Evolutionary conservation across 2,113 vertebrate genomes (phyloP), one percentile per base, ranked within the genome.

Genomic region (Glaucidium brasilianum): DNA sequence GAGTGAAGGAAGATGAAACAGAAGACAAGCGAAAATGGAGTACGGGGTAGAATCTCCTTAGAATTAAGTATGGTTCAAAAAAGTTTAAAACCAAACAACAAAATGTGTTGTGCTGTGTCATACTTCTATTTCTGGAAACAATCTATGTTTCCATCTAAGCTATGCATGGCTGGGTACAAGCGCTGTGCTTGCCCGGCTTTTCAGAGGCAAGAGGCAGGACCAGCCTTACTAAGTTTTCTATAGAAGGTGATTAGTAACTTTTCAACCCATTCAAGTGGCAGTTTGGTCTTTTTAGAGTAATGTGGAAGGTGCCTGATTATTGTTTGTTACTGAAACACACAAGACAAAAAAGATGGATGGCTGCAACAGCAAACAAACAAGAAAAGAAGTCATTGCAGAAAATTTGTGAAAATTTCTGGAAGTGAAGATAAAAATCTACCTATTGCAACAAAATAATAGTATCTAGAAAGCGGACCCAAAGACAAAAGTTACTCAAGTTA

Each of bases 151-250:
- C 75, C 37, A 73, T 13, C 59, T 29, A 66, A 76, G 50, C 63
- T 22, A 3, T 5, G 52, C 25, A 37, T 14, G 1, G 2, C 52
- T 0, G 0, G 43, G 71, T 15, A 32, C 11, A 18, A 52, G 35
- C 66, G 45, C 35, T 39, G 23, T 13, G 19, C 59, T 32, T 64
- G 50, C 49, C 59, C 53, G 90, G 50, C 55, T 87, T 39, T 77
- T 35, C 64, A 89, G 59, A 86, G 50, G 50, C 45, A 75, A 62
- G 35, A 69, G 63, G 81, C 17, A 94, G 39, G 8, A 34, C 32
- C 7, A 4, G 49, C 32, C 49, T 34, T 34, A 39, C 47, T 29
- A 32, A 10, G 43, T 64, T 58, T 53, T 85, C 58, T 41, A 22
- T 19, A 84, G 29, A 39, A 77, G 9, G 19, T 11, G 11, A 79